Conservation (phyloP, 35 echinoderm and acorn worm species). For the Holothuria glaberrima region DNA sequence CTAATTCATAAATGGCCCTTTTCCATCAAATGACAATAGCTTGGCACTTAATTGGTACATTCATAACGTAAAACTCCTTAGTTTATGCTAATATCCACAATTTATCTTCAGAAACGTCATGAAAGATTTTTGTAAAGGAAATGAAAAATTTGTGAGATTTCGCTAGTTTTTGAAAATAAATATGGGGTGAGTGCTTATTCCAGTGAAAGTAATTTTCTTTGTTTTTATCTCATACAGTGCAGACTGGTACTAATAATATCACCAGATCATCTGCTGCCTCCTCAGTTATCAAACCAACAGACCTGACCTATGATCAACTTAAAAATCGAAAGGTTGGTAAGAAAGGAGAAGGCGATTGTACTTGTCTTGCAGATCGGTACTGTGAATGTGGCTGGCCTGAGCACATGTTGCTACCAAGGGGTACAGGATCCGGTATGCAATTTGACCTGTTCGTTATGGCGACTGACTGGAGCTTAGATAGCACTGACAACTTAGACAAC, state of each 20-base stretch:
- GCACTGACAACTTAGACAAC: conserved; percentile 46
- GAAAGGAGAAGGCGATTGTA: conserved; percentile 4
- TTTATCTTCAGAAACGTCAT: no score
- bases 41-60: no score
- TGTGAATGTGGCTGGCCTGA: conserved; percentile 78
- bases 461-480: conserved; percentile 60
- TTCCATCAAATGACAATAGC: no score
- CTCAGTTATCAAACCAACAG: conserved; percentile 46
- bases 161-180: no score
- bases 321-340: neutral
- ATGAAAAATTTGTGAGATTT: no score
- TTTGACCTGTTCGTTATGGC: conserved; percentile 78
- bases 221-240: no score
- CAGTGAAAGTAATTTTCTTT: no score
- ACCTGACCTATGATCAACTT: conserved; percentile 12
- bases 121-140: no score
- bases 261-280: conserved; percentile 40
- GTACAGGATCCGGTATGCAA: conserved; percentile 47
- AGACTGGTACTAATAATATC: neutral
- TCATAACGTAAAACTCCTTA: no score
- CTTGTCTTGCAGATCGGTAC: conserved; percentile 58
- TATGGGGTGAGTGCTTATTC: no score
- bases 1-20: no score
- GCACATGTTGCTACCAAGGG: conserved; percentile 68
- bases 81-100: no score